phyloP scores from a whole-genome alignment of 2,113 vertebrate species.

The Lipotes vexillifer region DNA sequence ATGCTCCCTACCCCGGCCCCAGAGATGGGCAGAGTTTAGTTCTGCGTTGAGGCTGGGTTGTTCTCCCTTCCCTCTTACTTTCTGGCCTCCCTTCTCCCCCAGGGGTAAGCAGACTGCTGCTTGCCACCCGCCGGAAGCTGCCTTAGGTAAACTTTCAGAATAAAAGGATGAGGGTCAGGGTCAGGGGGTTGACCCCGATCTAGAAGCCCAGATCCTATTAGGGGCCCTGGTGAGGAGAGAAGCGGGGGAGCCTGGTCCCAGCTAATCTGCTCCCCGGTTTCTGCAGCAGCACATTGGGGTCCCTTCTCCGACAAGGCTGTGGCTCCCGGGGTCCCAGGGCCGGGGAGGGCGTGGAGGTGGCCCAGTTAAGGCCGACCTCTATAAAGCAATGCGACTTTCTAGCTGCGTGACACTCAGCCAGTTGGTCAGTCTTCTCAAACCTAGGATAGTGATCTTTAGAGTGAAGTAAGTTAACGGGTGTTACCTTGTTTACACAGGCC shows the following conservation, averaged over 20 bases:
- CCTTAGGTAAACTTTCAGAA: background rate
- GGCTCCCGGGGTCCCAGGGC: background rate
- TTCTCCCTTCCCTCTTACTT: background rate
- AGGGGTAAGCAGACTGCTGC: background rate
- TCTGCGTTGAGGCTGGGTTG: background rate
- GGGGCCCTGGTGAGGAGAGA: background rate
- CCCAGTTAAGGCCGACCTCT: background rate
- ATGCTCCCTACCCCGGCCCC: fast-evolving
- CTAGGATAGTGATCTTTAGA: background rate
- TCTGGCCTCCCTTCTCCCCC: background rate
- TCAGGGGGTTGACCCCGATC: background rate
- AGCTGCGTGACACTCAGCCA: background rate
- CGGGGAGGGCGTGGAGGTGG: fast-evolving
- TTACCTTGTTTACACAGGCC: background rate
- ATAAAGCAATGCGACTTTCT: background rate
- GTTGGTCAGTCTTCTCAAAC: background rate
- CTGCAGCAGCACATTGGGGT: background rate
- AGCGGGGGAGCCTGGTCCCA: background rate
- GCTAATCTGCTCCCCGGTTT: background rate
- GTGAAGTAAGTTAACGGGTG: background rate
- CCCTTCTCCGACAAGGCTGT: background rate
- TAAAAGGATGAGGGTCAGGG: background rate
- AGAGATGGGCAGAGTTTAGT: background rate
- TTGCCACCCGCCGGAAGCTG: background rate
- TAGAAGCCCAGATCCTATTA: background rate